phyloP scores from a whole-genome alignment of 2,797 vertebrate genomes.

The Cryptoblepharus egeriae region DNA sequence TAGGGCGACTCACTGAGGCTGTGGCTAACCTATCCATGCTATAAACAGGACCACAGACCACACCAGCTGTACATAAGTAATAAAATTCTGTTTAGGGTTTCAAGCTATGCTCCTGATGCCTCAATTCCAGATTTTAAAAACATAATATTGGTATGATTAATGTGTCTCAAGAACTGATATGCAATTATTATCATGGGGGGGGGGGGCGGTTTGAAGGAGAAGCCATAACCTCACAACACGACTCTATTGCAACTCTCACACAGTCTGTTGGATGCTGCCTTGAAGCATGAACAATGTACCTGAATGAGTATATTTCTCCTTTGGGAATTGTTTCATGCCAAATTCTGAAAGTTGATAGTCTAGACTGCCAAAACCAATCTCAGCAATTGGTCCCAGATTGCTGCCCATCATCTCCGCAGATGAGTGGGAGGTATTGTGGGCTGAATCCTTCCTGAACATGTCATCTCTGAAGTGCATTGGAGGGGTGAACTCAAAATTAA shows the following conservation, averaged over 20 bases:
- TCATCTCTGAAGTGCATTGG: background rate
- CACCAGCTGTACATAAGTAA: background rate
- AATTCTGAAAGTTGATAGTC: background rate
- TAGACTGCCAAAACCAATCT: background rate
- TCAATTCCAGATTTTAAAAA: background rate
- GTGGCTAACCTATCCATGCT: background rate
- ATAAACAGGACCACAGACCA: background rate
- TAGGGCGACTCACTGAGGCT: background rate
- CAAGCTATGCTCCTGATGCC: background rate
- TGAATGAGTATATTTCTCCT: background rate
- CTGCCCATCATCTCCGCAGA: background rate
- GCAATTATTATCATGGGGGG: background rate
- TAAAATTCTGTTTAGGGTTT: background rate
- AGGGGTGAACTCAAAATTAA: background rate
- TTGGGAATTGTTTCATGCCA: background rate
- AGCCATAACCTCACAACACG: background rate
- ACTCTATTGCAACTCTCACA: background rate
- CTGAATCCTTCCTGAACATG: background rate
- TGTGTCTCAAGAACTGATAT: background rate
- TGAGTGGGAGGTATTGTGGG: background rate
- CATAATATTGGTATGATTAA: background rate
- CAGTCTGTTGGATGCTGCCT: background rate
- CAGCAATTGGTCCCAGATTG: background rate
- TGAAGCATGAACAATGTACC: background rate
- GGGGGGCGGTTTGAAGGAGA: too few species aligned